Evolutionary conservation across 2,113 vertebrate species (phyloP).

Genomic region (Catharus minimus): DNA sequence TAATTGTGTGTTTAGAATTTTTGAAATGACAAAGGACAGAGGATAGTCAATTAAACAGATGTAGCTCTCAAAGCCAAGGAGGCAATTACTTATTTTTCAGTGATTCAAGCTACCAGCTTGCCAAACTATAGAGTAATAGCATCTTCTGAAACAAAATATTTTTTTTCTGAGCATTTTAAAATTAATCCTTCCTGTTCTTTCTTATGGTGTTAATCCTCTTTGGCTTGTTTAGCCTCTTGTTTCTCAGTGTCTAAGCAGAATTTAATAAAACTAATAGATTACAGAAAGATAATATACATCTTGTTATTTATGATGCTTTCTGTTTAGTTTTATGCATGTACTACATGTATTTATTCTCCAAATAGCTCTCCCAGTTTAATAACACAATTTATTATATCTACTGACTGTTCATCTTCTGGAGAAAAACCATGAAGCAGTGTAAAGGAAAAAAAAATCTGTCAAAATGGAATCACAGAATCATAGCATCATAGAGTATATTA

Average conservation of each 20-base stretch:
- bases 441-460: not conserved
- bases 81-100: constrained; percentile 19
- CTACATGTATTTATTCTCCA: not conserved
- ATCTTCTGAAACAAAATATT: not conserved
- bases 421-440: not conserved
- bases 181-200: not conserved
- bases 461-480: not conserved
- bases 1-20: constrained; percentile 12
- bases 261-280: not conserved
- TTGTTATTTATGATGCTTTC: not conserved
- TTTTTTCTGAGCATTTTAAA: not conserved
- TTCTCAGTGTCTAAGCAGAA: not conserved
- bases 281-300: not conserved
- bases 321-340: not conserved
- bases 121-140: not conserved
- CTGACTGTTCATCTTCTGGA: not conserved
- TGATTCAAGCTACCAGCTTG: not conserved
- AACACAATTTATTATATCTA: not conserved
- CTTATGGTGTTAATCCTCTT: not conserved
- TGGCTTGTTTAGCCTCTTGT: not conserved
- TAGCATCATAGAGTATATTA: not conserved
- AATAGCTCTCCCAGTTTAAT: not conserved
- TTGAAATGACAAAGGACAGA: not conserved
- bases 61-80: not conserved
- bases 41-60: not conserved